Percentiles rank a stretch among this genome's conserved stretches.
phyloP scores from a whole-genome alignment of 2,797 vertebrate species.

The Molossus alvarezi region DNA sequence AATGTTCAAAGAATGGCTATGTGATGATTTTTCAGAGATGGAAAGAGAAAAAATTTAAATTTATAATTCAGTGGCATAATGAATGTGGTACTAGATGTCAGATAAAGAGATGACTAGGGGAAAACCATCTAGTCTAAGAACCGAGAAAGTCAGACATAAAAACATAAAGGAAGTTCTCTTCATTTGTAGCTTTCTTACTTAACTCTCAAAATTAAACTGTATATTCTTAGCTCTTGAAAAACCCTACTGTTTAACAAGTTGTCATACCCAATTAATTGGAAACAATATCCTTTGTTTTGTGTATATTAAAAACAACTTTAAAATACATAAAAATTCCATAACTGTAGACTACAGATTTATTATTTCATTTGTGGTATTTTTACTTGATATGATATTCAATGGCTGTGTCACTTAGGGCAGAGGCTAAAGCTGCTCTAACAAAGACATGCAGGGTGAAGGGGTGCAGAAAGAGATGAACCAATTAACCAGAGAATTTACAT shows the following conservation, averaged over 20 bases:
- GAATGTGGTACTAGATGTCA: slow-evolving; percentile 37
- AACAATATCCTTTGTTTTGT: background rate
- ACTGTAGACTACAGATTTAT: background rate
- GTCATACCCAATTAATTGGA: background rate
- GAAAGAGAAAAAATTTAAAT: background rate
- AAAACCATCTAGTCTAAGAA: background rate
- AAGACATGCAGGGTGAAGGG: background rate
- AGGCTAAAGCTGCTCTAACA: background rate
- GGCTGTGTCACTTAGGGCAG: background rate
- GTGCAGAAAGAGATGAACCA: no score
- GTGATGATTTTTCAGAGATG: background rate
- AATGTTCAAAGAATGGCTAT: background rate
- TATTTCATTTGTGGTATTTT: slow-evolving; percentile 17
- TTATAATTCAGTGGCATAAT: background rate
- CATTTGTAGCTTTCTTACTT: background rate
- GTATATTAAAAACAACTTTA: background rate
- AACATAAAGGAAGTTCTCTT: background rate
- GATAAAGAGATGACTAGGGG: background rate
- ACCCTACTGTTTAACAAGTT: background rate
- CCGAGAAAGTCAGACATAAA: background rate
- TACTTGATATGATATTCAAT: background rate
- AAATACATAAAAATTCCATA: background rate
- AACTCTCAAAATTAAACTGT: slow-evolving; percentile 12
- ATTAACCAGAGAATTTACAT: no score
- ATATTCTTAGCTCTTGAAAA: background rate